A percentile compares a stretch with the other conserved stretches of the same genome.
Evolutionary conservation across 2,888 invertebrate genomes (phyloP).

Genomic region (Xestia ashworthii): DNA sequence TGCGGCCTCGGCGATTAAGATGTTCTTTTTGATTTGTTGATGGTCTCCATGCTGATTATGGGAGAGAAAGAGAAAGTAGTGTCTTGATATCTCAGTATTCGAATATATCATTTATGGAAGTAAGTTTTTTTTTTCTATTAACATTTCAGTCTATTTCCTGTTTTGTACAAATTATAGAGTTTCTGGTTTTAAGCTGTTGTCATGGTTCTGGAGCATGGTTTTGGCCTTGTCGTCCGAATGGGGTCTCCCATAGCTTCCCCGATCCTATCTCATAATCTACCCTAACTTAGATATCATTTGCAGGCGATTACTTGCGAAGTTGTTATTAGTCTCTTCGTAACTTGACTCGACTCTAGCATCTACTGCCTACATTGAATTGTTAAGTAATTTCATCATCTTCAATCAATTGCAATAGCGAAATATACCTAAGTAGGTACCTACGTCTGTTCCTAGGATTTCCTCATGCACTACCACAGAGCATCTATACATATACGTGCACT

Average conservation of each 20-base stretch:
- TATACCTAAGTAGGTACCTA: background rate
- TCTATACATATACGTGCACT: too few species aligned
- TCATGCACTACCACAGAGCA: background rate
- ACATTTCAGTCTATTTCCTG: background rate
- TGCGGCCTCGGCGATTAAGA: slow-evolving; percentile 52
- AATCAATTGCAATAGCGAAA: background rate
- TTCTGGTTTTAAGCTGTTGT: background rate
- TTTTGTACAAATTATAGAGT: background rate
- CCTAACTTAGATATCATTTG: background rate
- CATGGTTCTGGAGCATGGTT: background rate
- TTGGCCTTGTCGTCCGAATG: background rate
- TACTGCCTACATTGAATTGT: background rate
- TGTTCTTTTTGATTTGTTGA: slow-evolving; percentile 53
- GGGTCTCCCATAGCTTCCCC: background rate
- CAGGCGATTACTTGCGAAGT: background rate
- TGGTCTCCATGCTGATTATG: slow-evolving; percentile 48
- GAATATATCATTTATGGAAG: background rate
- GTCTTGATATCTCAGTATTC: slow-evolving; percentile 1
- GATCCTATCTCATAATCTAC: background rate
- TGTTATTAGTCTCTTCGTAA: background rate
- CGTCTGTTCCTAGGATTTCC: background rate
- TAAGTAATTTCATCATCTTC: background rate
- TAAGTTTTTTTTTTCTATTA: background rate
- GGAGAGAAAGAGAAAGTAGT: slow-evolving; percentile 14
- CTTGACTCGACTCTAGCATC: background rate